These are phyloP conservation scores for Ceyx melanurus DNA, from an alignment of 2,113 vertebrate species.

Conservation along the genomic window DNA sequence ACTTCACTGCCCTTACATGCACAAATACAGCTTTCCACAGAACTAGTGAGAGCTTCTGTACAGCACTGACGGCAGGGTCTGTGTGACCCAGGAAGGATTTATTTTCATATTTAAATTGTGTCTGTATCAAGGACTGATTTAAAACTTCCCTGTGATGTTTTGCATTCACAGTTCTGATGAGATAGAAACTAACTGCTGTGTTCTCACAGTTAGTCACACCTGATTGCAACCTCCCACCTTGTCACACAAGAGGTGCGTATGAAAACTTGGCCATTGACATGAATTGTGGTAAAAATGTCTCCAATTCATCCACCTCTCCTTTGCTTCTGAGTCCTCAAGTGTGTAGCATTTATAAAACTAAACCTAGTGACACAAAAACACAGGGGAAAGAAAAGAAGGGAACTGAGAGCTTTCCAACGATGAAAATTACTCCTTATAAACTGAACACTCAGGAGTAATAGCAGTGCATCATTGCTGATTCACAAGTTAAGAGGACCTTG, in stretches of 20 bases:
- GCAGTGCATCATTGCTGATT: fast-evolving
- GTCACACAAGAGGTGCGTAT: neutral
- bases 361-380: neutral
- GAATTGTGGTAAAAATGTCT: neutral
- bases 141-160: neutral
- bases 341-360: neutral
- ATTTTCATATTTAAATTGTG: neutral
- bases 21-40: neutral
- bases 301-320: neutral
- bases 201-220: neutral
- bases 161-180: neutral
- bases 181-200: neutral
- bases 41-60: neutral
- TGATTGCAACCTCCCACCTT: neutral
- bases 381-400: neutral
- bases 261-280: neutral
- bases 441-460: neutral
- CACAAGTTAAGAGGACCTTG: neutral
- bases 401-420: neutral
- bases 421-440: neutral
- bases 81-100: fast-evolving
- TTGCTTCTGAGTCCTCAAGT: neutral
- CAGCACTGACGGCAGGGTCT: neutral
- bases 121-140: neutral
- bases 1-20: neutral